Evolutionary conservation across 2,888 invertebrate genomes (phyloP), one percentile per base, ranked within the genome.

Genomic region (Augiades crinisus): DNA sequence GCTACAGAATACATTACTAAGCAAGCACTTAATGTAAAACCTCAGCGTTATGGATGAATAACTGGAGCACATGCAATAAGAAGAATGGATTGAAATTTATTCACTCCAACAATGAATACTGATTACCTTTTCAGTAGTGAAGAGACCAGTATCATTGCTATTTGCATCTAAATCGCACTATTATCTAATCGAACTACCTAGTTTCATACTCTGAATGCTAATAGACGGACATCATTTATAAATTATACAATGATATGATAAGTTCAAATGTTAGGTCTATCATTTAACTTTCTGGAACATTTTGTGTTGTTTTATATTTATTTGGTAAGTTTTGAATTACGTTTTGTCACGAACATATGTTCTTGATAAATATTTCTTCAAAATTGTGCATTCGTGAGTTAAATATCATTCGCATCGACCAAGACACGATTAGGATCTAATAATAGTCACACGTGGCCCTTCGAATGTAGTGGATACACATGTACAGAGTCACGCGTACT

Each of bases 391-490:
- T 12, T 27, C 24, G 24, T 34, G 27, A 27, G 24, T 22, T 49
- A 33, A 22, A 41, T 43, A 50, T 43, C 36, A 27, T 21, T 50
- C 55, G 53, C 60, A 57, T 64, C 65, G 62, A 70, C 65, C 70
- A 66, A 72, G 74, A 73, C 66, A 68, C 62, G 52, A 70, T 70
- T 63, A 56, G 60, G 59, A 60, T 73, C 77, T 81, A 79, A 78
- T 74, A 74, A 76, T 78, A 78, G 69, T 74, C 65, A 74, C 75
- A 56, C 55, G 46, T 57, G 77, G 73, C 74, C 67, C 68, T 70
- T 68, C 63, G 66, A 74, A 67, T 74, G 59, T 57, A 57, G 47
- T 55, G 36, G 34, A 33, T 41, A 47, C 49, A 47, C 30, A 49
- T 50, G 36, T 41, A 33, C 22, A 41, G 36, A 37, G 40, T 47